phyloP scores from a whole-genome alignment of 2,113 vertebrate genomes.

The Hirundichthys speculiger region DNA sequence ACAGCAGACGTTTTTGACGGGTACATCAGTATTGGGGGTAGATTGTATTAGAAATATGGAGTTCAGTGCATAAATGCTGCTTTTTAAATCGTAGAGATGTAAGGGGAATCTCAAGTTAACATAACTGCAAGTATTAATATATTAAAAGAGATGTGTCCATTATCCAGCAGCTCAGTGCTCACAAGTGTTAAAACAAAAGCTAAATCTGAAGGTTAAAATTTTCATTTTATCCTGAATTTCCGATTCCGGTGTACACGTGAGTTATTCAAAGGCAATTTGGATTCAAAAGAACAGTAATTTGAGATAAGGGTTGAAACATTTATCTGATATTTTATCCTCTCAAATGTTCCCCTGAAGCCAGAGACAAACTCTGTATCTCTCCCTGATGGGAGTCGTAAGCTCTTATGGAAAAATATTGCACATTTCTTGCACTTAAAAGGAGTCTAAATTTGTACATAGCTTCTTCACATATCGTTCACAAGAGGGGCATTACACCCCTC shows the following conservation, averaged over 20 bases:
- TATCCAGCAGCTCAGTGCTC: constrained; percentile 8
- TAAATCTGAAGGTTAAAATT: constrained; percentile 28
- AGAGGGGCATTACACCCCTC: constrained; percentile 4
- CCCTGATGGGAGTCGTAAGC: constrained; percentile 38
- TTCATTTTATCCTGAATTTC: constrained; percentile 10
- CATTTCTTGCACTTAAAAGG: constrained; percentile 57
- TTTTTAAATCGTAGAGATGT: constrained; percentile 4
- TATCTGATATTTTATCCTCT: constrained; percentile 41
- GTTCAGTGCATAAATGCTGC: background rate
- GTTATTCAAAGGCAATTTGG: constrained; percentile 56
- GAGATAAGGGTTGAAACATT: constrained; percentile 47
- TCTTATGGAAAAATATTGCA: constrained; percentile 31
- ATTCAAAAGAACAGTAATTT: constrained; percentile 41
- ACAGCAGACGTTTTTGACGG: too few species aligned
- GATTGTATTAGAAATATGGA: too few species aligned
- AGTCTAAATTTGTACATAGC: constrained; percentile 46
- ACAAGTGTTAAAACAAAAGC: constrained; percentile 35
- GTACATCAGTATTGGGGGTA: too few species aligned
- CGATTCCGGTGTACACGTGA: constrained; percentile 32
- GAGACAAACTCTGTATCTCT: constrained; percentile 39
- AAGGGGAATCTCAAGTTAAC: constrained; percentile 18
- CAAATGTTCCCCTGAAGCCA: constrained; percentile 48
- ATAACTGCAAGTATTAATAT: constrained; percentile 44
- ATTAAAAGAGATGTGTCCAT: constrained; percentile 34
- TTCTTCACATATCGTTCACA: constrained; percentile 31